phyloP scores from a whole-genome alignment of 2,113 vertebrate species.

The Psammodynastes pulverulentus region DNA sequence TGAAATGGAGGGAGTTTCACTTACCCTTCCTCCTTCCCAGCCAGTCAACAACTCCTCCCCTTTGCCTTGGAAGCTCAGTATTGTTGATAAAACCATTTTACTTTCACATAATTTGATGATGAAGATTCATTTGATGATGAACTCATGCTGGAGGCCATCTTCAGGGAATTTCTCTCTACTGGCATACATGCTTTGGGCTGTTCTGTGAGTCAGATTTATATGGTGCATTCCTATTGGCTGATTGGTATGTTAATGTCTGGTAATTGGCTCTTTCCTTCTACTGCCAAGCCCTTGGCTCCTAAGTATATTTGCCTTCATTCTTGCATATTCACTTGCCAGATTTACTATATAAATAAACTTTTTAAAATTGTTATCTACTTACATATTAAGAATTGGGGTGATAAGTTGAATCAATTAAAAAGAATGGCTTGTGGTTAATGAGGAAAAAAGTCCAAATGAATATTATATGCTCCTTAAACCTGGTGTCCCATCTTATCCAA shows the following conservation, averaged over 20 bases:
- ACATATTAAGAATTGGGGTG: not conserved
- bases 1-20: no score
- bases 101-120: not conserved
- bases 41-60: no score
- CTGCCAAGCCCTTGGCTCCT: no score
- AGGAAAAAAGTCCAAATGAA: not conserved
- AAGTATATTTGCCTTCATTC: not conserved
- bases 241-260: no score
- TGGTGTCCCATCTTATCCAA: not conserved
- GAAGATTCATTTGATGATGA: not conserved
- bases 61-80: no score
- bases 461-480: not conserved
- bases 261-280: no score
- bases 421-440: not conserved
- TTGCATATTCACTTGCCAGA: not conserved
- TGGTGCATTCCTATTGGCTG: no score
- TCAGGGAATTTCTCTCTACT: not conserved
- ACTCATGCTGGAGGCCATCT: not conserved
- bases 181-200: not conserved
- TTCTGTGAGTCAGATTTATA: not conserved
- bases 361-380: not conserved
- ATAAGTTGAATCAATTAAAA: not conserved
- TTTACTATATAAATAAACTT: not conserved
- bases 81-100: not conserved
- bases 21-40: no score